A percentile compares a stretch with the other conserved stretches of the same genome.
phyloP scores from a whole-genome alignment of 2,113 vertebrate genomes.

The Opisthocomus hoazin region DNA sequence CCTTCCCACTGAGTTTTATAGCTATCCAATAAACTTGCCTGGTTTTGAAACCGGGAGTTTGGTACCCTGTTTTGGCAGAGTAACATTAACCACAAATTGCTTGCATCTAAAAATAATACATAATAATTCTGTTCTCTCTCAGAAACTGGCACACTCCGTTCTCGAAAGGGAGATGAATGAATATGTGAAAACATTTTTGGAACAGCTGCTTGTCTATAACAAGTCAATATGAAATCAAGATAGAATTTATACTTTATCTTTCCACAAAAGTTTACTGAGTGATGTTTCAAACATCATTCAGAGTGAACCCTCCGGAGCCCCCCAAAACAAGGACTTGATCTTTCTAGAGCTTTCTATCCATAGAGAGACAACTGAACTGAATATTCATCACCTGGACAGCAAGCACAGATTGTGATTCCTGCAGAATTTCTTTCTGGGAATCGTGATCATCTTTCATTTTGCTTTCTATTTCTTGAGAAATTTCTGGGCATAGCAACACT shows the following conservation, averaged over 20 bases:
- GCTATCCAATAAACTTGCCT: background rate
- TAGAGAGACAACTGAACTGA: background rate
- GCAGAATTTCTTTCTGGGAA: background rate
- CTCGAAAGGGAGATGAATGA: conserved; percentile 17
- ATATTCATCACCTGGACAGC: background rate
- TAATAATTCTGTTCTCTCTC: background rate
- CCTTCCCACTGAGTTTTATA: background rate
- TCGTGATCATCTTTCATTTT: background rate
- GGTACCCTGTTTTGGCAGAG: background rate
- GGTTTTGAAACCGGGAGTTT: background rate
- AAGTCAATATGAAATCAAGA: conserved; percentile 27
- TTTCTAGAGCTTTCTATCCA: background rate
- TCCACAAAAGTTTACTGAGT: background rate
- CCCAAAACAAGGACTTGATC: background rate
- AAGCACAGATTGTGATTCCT: background rate
- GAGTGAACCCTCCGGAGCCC: background rate
- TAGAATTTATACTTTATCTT: background rate
- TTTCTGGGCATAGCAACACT: background rate
- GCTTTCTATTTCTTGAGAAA: conserved; percentile 3
- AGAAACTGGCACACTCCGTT: background rate
- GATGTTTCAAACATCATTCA: background rate
- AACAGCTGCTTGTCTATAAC: conserved; percentile 4
- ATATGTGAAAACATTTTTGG: background rate
- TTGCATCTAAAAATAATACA: conserved; percentile 32
- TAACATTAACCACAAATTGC: background rate